phyloP scores from a whole-genome alignment of 2,797 vertebrate genomes.

The Tragelaphus oryx region DNA sequence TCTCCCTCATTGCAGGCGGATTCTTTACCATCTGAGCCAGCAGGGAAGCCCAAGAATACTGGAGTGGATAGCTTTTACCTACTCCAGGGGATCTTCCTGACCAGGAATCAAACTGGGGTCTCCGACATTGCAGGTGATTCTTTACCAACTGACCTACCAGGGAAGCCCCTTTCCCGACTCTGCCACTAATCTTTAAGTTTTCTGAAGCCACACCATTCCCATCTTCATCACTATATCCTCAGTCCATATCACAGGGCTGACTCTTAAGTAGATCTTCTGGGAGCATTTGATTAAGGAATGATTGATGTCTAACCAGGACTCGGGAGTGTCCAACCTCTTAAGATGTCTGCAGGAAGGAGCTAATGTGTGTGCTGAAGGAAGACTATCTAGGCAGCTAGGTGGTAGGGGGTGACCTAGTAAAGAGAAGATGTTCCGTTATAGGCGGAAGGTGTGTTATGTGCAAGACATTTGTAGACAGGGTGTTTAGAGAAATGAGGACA shows the following conservation, averaged over 20 bases:
- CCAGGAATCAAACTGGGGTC: not conserved
- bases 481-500: not conserved
- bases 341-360: not conserved
- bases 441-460: fast-evolving
- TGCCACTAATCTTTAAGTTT: not conserved
- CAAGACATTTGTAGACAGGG: not conserved
- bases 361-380: not conserved
- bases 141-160: not conserved
- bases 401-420: not conserved
- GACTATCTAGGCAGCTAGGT: not conserved
- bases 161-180: not conserved
- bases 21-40: not conserved
- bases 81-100: not conserved
- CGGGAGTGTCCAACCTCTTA: no score
- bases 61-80: not conserved
- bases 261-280: not conserved
- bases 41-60: not conserved
- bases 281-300: not conserved
- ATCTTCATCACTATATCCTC: not conserved
- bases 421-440: not conserved
- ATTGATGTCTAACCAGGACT: not conserved
- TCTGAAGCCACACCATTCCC: not conserved
- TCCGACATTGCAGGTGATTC: fast-evolving
- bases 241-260: not conserved
- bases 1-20: fast-evolving